A percentile compares a stretch with the other conserved stretches of the same genome.
Evolutionary conservation across 2,888 invertebrate species (phyloP).

Genomic region (Tinea semifulvella): DNA sequence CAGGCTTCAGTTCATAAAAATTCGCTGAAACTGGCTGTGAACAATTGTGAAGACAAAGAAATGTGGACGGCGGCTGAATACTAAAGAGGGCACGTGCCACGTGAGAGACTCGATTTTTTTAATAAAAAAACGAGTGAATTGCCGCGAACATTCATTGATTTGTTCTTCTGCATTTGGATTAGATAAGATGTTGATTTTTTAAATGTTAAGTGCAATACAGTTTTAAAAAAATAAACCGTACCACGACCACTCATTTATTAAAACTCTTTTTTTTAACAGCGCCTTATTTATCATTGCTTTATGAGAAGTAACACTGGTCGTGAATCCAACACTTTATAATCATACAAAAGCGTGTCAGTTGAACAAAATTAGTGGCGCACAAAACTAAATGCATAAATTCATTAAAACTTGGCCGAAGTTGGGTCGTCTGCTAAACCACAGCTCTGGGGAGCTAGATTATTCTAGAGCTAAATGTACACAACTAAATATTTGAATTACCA

Average conservation of each 20-base stretch:
- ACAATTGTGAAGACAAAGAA: constrained; percentile 11
- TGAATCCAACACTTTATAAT: constrained; percentile 13
- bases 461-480: not conserved
- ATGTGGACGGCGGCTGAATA: constrained; percentile 4
- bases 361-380: constrained; percentile 13
- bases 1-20: constrained; percentile 9
- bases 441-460: constrained; percentile 11
- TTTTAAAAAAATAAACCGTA: too few species aligned
- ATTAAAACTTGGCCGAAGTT: constrained; percentile 21
- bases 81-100: not conserved
- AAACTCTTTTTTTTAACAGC: too few species aligned
- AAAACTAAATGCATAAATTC: constrained; percentile 23
- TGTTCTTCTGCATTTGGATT: too few species aligned
- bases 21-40: constrained; percentile 9
- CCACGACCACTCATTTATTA: too few species aligned
- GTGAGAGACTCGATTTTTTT: constrained; percentile 3
- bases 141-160: not conserved
- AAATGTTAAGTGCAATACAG: too few species aligned
- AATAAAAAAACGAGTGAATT: constrained; percentile 1
- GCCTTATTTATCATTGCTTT: too few species aligned
- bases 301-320: too few species aligned
- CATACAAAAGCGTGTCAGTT: constrained; percentile 15
- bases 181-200: too few species aligned
- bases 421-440: constrained; percentile 12
- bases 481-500: constrained; percentile 1